Percentiles rank a stretch among this genome's conserved stretches.
Conservation (phyloP, 2,797 vertebrate species). For the Morelia viridis region DNA sequence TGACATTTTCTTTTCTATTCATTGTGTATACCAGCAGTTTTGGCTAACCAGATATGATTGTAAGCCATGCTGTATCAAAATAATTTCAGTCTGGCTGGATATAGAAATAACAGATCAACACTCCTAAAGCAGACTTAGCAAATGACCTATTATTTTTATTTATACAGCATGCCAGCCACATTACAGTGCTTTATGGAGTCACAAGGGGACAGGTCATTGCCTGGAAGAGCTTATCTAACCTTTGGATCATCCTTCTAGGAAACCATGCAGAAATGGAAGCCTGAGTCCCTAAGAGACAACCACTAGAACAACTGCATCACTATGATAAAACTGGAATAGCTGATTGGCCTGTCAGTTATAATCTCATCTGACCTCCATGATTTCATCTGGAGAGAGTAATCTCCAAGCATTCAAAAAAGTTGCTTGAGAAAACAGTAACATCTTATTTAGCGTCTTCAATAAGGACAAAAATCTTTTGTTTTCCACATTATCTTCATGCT, state of each 20-base stretch:
- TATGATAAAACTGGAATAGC: not conserved
- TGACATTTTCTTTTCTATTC: not conserved
- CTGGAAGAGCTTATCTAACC: not conserved
- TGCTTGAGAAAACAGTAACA: not conserved
- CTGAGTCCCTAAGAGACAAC: not conserved
- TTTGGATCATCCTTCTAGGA: not conserved
- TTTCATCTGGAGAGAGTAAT: not conserved
- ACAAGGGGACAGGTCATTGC: not conserved
- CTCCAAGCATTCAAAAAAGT: not conserved
- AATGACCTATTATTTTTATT: not conserved
- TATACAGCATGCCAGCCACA: not conserved
- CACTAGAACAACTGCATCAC: not conserved
- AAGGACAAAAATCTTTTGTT: not conserved
- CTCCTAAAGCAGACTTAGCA: not conserved
- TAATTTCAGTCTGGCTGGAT: not conserved
- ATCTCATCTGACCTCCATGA: not conserved
- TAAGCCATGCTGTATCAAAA: not conserved
- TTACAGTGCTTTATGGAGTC: not conserved
- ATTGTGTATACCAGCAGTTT: not conserved
- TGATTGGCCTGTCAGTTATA: not conserved
- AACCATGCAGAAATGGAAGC: not conserved
- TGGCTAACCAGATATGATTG: not conserved
- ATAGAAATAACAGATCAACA: not conserved
- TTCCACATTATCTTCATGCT: not conserved
- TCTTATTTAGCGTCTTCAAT: not conserved